These are phyloP conservation scores for Sula dactylatra DNA, from an alignment of 2,113 vertebrate genomes.

Conservation along the genomic window DNA sequence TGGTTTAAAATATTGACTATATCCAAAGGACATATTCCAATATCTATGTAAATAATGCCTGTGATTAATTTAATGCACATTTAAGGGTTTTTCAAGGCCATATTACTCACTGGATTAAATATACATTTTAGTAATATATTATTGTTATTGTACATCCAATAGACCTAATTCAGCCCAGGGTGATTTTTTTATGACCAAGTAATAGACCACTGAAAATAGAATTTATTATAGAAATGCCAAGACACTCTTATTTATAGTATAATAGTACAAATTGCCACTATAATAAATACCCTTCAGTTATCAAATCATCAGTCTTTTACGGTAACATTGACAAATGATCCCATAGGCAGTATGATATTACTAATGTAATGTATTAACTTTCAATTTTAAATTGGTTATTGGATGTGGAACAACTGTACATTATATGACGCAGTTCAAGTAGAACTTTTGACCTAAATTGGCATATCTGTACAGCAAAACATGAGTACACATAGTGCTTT, in stretches of 20 bases:
- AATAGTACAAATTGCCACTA: constrained; percentile 59
- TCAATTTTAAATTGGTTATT: constrained; percentile 61
- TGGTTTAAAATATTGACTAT: neutral
- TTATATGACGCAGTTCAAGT: neutral
- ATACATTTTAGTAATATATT: constrained; percentile 37
- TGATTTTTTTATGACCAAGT: constrained; percentile 67
- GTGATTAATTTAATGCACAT: constrained; percentile 36
- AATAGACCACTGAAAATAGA: constrained; percentile 65
- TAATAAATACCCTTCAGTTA: constrained; percentile 76
- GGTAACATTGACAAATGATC: constrained; percentile 63
- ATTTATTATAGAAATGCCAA: constrained; percentile 72
- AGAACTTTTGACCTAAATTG: neutral
- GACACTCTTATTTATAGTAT: constrained; percentile 70
- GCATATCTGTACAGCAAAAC: neutral
- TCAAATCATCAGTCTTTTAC: constrained; percentile 69
- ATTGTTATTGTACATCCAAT: constrained; percentile 49
- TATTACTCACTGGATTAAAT: constrained; percentile 41
- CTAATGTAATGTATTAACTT: constrained; percentile 72
- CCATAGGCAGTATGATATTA: constrained; percentile 49
- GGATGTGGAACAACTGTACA: constrained; percentile 46
- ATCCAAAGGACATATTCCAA: neutral
- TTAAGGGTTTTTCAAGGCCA: neutral
- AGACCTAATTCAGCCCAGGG: constrained; percentile 64
- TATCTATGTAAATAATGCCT: constrained; percentile 14
- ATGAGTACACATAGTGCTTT: neutral